Base-by-base conservation (phyloP, 2,888 invertebrate species). In the Hofmannophila pseudospretella region DNA sequence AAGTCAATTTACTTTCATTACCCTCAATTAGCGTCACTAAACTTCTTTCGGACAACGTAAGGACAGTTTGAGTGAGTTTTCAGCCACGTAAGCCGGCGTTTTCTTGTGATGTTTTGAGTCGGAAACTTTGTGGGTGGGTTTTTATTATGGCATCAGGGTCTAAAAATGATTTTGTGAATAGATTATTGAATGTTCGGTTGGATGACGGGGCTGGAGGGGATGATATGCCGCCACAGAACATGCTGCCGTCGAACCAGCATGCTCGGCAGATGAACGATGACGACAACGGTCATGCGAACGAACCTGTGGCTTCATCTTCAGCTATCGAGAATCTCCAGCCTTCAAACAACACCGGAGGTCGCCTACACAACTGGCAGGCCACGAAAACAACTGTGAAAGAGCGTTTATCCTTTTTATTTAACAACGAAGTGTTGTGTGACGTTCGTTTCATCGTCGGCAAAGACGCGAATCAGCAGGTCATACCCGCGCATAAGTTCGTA, bases 401-500 rank as follows among this genome's bases (percentile, higher is more conserved):
- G 53, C 88, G 95, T 36, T 87, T 95, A 35, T 90, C 92, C 0
- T 94, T 88, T 44, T 67, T 88, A 7, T 88, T 88, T 35, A 88
- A 88, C 51, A 88, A 85, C 42, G 88, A 88, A 62, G 73, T 88
- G 16, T 54, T 88, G 0, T 77, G 85, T 39, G 95, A 95, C 67
- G 93, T 95, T 3, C 92, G 91, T 55, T 95, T 95, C 57, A 84
- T 93, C 25, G 94, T 95, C 9, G 94, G 95, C 1, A 90, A 91
- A 54, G 93, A 91, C 30, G 88, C 86, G 0, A 89, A 89, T 42
- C 89, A 90, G 44, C 90, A 92, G 64, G 85, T 91, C 8, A 92
- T 95, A 44, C 94, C 94, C 1, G 95, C 95, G 0, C 94, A 94
- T 55, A 93, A 90, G 67, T 93, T 95, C 58, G 92, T 96, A 0